Percentiles rank a stretch among this genome's conserved stretches.
These are phyloP conservation scores for Dynastes tityus DNA, from an alignment of 2,888 invertebrate genomes.

Conservation along the genomic window DNA sequence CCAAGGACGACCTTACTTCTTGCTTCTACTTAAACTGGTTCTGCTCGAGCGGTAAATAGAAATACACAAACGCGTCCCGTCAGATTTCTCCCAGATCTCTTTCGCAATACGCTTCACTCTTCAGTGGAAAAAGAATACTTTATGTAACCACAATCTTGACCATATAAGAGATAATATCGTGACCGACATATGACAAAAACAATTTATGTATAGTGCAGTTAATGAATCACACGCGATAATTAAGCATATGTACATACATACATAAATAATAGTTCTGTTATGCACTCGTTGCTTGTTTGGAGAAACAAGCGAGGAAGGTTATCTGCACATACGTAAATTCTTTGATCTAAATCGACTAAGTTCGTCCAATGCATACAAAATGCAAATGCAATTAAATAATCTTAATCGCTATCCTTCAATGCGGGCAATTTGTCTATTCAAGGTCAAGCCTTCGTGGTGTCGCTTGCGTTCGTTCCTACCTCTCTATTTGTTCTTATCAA, in stretches of 20 bases:
- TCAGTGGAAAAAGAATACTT: conserved; percentile 1
- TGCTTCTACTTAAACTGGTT: conserved; percentile 16
- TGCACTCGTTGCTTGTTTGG: too few relatives aligned
- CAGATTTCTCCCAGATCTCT: conserved; percentile 31
- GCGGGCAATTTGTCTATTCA: too few relatives aligned
- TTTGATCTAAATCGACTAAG: too few relatives aligned
- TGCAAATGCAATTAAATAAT: too few relatives aligned
- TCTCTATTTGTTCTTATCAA: too few relatives aligned
- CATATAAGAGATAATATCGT: conserved; percentile 38
- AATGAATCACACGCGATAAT: background rate
- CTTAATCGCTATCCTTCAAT: too few relatives aligned
- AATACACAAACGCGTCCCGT: conserved; percentile 2
- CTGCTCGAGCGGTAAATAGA: background rate
- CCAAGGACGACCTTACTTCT: conserved; percentile 21
- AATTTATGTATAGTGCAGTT: conserved; percentile 3
- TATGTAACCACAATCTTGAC: conserved; percentile 42
- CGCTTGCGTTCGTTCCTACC: too few relatives aligned
- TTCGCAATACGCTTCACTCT: conserved; percentile 9
- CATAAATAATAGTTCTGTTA: too few relatives aligned
- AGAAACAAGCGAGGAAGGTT: too few relatives aligned
- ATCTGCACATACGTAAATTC: too few relatives aligned
- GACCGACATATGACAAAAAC: conserved; percentile 28
- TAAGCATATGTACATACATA: background rate
- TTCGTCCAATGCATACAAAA: too few relatives aligned
- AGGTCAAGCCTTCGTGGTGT: too few relatives aligned